Conservation (phyloP, 2,888 invertebrate species). For the Allolobophora icterica region DNA sequence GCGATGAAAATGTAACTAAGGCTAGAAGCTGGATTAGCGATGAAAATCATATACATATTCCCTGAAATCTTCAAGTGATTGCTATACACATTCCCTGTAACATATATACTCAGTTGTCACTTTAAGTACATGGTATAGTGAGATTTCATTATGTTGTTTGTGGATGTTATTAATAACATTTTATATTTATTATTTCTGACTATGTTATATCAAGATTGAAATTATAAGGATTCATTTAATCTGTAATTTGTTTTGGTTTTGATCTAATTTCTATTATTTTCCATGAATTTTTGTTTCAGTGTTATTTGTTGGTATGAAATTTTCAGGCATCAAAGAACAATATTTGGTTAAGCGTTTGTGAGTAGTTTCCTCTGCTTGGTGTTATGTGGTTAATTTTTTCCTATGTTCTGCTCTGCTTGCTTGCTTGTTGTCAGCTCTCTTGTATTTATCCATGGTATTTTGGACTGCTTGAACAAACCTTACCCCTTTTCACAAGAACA, state of each 20-base stretch:
- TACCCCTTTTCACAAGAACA: background rate
- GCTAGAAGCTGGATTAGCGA: too few relatives aligned
- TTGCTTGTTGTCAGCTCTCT: background rate
- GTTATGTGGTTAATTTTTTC: background rate
- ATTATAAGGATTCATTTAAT: background rate
- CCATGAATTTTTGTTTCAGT: background rate
- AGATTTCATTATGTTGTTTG: background rate
- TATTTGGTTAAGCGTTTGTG: background rate
- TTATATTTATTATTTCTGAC: background rate
- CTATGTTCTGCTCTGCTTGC: background rate
- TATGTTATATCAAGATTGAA: background rate
- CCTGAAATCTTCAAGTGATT: too few relatives aligned
- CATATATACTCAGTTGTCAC: background rate
- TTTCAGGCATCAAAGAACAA: background rate
- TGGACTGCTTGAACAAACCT: background rate
- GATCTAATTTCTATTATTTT: background rate
- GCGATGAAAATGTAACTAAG: too few relatives aligned
- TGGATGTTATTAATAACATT: background rate
- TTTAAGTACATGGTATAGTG: too few relatives aligned
- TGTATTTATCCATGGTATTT: background rate
- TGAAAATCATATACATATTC: too few relatives aligned
- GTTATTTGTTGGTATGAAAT: background rate
- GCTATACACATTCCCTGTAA: too few relatives aligned
- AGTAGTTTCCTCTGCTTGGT: background rate
- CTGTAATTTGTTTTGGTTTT: background rate